Evolutionary conservation across 2,797 vertebrate species (phyloP).

Genomic region (Smutsia temminckii): DNA sequence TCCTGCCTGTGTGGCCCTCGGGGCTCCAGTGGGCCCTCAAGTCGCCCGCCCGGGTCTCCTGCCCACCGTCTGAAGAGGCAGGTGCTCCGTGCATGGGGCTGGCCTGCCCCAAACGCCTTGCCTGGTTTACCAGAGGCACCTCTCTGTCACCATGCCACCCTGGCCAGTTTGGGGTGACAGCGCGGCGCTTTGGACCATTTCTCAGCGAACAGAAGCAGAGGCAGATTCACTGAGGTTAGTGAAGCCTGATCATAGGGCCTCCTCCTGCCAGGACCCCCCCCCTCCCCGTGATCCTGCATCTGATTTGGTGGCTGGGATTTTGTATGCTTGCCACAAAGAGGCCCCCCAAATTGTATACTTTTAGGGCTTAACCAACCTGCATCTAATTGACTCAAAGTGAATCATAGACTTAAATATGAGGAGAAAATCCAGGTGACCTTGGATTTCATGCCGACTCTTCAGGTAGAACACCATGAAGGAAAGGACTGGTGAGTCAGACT

Average conservation of each 20-base stretch:
- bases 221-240: too few species aligned
- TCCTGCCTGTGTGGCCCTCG: too few species aligned
- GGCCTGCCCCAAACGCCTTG: not conserved
- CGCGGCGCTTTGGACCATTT: too few species aligned
- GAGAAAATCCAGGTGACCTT: not conserved
- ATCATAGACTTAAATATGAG: not conserved
- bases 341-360: too few species aligned
- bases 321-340: too few species aligned
- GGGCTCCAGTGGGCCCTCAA: too few species aligned
- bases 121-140: not conserved
- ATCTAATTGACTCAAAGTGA: not conserved
- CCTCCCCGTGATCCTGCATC: not conserved
- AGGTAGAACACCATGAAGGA: not conserved
- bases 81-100: too few species aligned
- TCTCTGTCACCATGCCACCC: too few species aligned
- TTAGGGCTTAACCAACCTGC: not conserved
- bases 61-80: too few species aligned
- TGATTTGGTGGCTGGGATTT: not conserved
- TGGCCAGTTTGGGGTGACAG: too few species aligned
- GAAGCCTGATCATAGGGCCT: not conserved
- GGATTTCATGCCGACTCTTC: not conserved
- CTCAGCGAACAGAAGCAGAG: too few species aligned
- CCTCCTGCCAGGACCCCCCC: not conserved
- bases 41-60: not conserved
- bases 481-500: not conserved